These are phyloP conservation scores for Sebastes variabilis DNA, from an alignment of 2,797 vertebrate species.

Conservation along the genomic window DNA sequence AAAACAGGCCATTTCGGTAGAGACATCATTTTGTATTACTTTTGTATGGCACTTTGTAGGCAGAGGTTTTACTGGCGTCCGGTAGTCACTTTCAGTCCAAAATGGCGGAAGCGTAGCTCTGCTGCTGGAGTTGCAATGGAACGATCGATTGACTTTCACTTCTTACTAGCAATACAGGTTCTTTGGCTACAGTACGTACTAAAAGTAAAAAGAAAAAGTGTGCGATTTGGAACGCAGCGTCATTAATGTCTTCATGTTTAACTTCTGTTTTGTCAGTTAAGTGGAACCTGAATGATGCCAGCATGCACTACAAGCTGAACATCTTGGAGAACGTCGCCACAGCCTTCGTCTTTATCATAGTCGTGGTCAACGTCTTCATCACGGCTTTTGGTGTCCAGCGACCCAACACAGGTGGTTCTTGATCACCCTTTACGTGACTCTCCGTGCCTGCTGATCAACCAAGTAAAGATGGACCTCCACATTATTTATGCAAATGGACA, in stretches of 20 bases:
- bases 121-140: no score
- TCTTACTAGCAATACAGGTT: no score
- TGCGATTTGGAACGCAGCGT: no score
- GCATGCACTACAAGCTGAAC: slow-evolving; percentile 89
- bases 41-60: no score
- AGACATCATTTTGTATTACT: no score
- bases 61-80: no score
- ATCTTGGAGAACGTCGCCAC: slow-evolving; percentile 93
- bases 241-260: neutral
- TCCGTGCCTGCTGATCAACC: neutral
- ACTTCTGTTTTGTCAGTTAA: slow-evolving; percentile 83
- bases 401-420: slow-evolving; percentile 55
- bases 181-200: no score
- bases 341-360: slow-evolving; percentile 93
- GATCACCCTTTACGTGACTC: neutral
- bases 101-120: no score
- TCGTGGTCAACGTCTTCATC: slow-evolving; percentile 96
- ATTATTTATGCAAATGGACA: neutral
- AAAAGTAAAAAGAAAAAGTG: no score
- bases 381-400: slow-evolving; percentile 96
- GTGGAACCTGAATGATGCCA: slow-evolving; percentile 93
- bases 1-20: no score
- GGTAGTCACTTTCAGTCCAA: no score
- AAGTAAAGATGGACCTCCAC: neutral
- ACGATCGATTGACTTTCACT: no score